Evolutionary conservation across 2,888 invertebrate species (phyloP).

Genomic region (Hirtodrosophila confusa): DNA sequence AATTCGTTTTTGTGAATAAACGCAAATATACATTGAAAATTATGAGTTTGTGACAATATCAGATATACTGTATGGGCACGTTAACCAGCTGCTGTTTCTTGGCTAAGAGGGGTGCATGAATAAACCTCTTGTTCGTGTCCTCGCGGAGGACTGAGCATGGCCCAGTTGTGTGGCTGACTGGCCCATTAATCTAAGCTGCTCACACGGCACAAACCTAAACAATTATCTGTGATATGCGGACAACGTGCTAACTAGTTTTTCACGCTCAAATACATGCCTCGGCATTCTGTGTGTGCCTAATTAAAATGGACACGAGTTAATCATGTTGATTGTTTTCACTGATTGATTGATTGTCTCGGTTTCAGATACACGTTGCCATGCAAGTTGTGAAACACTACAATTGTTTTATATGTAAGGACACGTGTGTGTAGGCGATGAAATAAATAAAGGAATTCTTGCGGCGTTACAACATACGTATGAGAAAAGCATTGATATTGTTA

Average conservation of each 20-base stretch:
- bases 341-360: slow-evolving; percentile 72
- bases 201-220: slow-evolving; percentile 43
- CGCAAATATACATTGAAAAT: slow-evolving; percentile 39
- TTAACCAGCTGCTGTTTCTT: slow-evolving; percentile 6
- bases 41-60: slow-evolving; percentile 46
- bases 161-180: slow-evolving; percentile 29
- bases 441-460: background rate
- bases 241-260: slow-evolving; percentile 66
- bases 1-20: slow-evolving; percentile 7
- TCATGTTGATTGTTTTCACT: slow-evolving; percentile 78
- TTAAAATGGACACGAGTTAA: slow-evolving; percentile 79
- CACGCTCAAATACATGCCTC: slow-evolving; percentile 32
- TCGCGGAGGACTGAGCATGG: slow-evolving; percentile 28
- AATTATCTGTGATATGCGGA: slow-evolving; percentile 42
- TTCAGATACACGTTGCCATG: slow-evolving; percentile 25
- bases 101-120: slow-evolving; percentile 12
- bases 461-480: too few relatives aligned
- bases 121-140: slow-evolving; percentile 45
- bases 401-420: slow-evolving; percentile 10
- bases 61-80: slow-evolving; percentile 14
- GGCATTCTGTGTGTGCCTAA: slow-evolving; percentile 47
- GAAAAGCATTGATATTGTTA: too few relatives aligned
- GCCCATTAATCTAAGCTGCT: slow-evolving; percentile 61
- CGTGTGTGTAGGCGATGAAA: slow-evolving; percentile 1
- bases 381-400: slow-evolving; percentile 4